Percentiles rank a stretch among this genome's conserved stretches.
These are phyloP conservation scores for Nicator chloris DNA, from an alignment of 2,113 vertebrate genomes.

Conservation along the genomic window DNA sequence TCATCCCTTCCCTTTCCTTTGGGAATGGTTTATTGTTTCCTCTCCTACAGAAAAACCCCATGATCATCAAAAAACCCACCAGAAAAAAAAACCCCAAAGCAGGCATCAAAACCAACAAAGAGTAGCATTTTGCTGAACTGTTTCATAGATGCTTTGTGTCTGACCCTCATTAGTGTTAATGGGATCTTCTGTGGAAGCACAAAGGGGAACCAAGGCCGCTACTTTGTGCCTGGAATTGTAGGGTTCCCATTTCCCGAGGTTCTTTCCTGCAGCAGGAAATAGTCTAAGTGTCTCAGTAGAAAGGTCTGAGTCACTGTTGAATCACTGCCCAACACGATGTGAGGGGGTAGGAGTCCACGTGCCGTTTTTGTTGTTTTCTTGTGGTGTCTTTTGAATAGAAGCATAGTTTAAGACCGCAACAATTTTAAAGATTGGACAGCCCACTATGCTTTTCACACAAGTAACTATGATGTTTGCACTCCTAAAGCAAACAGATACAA, in stretches of 20 bases:
- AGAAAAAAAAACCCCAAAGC: not conserved
- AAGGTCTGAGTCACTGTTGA: not conserved
- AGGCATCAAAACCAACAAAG: not conserved
- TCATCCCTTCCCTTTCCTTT: not conserved
- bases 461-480: not conserved
- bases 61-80: not conserved
- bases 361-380: not conserved
- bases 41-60: not conserved
- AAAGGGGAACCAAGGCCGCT: not conserved
- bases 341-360: fast-evolving
- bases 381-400: not conserved
- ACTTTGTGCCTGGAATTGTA: not conserved
- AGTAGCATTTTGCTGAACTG: not conserved
- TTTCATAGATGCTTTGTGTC: not conserved
- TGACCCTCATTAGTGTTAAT: not conserved
- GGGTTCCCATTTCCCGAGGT: not conserved
- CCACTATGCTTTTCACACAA: not conserved
- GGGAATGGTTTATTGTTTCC: not conserved
- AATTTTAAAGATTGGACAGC: not conserved
- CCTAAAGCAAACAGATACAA: not conserved
- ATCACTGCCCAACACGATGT: not conserved
- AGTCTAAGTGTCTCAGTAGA: not conserved
- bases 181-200: not conserved
- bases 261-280: not conserved
- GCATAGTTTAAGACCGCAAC: not conserved